Evolutionary conservation across 2,888 invertebrate species (phyloP).

Genomic region (Drosophila macrospina): DNA sequence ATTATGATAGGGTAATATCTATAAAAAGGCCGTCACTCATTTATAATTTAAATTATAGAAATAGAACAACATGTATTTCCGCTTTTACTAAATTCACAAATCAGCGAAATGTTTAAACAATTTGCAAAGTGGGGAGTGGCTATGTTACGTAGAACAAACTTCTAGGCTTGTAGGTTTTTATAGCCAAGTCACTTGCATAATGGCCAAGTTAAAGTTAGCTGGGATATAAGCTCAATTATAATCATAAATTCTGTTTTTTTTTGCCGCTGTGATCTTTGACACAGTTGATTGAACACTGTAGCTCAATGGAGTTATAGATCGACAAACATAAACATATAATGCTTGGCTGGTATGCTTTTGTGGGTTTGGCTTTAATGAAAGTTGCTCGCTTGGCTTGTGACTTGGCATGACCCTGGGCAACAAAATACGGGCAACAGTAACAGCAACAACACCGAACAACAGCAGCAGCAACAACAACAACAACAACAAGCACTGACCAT

Average conservation of each 20-base stretch:
- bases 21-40: background rate
- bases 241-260: conserved; percentile 61
- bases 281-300: conserved; percentile 56
- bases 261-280: conserved; percentile 64
- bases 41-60: background rate
- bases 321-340: conserved; percentile 28
- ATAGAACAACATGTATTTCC: conserved; percentile 8
- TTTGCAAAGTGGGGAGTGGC: conserved; percentile 18
- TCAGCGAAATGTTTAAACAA: conserved; percentile 1
- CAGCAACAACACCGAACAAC: background rate
- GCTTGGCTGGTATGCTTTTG: conserved; percentile 55
- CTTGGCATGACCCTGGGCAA: conserved; percentile 69
- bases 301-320: conserved; percentile 39
- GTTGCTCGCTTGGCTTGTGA: conserved; percentile 66
- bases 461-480: background rate
- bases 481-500: conserved; percentile 39
- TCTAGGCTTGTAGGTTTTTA: background rate
- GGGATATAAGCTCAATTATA: conserved; percentile 48
- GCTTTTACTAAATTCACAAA: conserved; percentile 4
- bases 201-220: conserved; percentile 27
- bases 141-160: conserved; percentile 23
- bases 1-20: background rate
- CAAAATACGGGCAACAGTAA: conserved; percentile 38
- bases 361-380: conserved; percentile 72
- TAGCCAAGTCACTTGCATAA: conserved; percentile 3